Conservation (phyloP, 2,888 invertebrate species). For the Callimorpha dominula region DNA sequence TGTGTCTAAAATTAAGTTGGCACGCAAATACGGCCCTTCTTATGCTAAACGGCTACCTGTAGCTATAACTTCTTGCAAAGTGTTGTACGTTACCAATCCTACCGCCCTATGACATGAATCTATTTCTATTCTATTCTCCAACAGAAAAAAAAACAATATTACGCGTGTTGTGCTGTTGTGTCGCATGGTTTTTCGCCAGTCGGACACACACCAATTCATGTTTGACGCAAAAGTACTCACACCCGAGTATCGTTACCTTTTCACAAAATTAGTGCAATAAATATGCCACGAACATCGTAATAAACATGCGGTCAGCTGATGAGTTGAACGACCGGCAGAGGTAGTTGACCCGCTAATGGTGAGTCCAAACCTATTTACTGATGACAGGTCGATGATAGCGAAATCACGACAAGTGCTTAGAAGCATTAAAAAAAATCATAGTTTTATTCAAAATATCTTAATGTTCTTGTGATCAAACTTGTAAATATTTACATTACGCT, state of each 20-base stretch:
- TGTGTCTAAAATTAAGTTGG: too few species aligned
- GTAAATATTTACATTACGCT: constrained; percentile 4
- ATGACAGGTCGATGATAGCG: constrained; percentile 47
- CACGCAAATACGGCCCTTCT: too few species aligned
- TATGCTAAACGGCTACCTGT: too few species aligned
- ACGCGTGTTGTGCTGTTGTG: not conserved
- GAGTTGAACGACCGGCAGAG: constrained; percentile 48
- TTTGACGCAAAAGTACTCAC: not conserved
- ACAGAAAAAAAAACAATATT: not conserved
- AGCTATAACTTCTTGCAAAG: too few species aligned
- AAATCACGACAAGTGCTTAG: constrained; percentile 44
- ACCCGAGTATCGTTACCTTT: constrained; percentile 15
- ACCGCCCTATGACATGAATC: too few species aligned
- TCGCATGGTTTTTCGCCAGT: not conserved
- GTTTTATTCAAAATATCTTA: not conserved
- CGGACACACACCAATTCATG: not conserved
- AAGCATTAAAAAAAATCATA: not conserved
- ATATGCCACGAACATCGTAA: constrained; percentile 32
- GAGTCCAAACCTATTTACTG: constrained; percentile 48
- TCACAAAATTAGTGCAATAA: constrained; percentile 26
- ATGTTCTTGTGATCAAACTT: not conserved
- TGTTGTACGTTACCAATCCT: too few species aligned
- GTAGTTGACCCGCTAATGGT: constrained; percentile 54
- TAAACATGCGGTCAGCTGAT: constrained; percentile 57
- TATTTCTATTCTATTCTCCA: too few species aligned